These are phyloP conservation scores for Xestia ashworthii DNA, from an alignment of 2,888 invertebrate species.

Conservation along the genomic window DNA sequence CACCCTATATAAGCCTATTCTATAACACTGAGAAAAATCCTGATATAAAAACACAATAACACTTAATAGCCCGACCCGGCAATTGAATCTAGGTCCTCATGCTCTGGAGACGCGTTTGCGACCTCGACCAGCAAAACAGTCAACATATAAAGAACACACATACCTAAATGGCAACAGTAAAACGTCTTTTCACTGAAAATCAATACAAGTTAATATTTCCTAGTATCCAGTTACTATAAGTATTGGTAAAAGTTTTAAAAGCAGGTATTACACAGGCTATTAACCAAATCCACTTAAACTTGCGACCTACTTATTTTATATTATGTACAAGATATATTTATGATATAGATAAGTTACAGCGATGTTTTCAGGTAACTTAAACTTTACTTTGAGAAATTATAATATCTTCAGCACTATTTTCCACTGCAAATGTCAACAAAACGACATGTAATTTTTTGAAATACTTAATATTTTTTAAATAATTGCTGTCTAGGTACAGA, in stretches of 20 bases:
- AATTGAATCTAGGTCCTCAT: neutral
- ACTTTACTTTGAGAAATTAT: neutral
- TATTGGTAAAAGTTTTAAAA: slow-evolving; percentile 60
- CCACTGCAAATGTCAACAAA: neutral
- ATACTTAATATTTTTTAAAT: no score
- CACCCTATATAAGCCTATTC: no score
- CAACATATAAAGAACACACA: neutral
- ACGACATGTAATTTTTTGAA: no score
- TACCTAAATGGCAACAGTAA: neutral
- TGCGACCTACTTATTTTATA: slow-evolving; percentile 52
- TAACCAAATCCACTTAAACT: slow-evolving; percentile 63
- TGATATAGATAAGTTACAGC: slow-evolving; percentile 7
- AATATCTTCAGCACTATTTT: neutral
- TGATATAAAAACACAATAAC: no score
- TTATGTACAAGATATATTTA: slow-evolving; percentile 17
- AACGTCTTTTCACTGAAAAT: slow-evolving; percentile 3
- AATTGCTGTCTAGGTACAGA: no score
- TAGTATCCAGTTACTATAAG: slow-evolving; percentile 49
- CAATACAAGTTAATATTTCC: slow-evolving; percentile 30
- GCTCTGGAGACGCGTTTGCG: neutral
- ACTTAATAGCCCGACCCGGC: neutral
- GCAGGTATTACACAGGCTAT: slow-evolving; percentile 55
- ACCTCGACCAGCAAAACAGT: neutral
- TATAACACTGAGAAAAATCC: no score
- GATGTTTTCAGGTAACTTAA: slow-evolving; percentile 1